Conservation (phyloP, 2,888 invertebrate species). For the Brachyopa scutellaris region DNA sequence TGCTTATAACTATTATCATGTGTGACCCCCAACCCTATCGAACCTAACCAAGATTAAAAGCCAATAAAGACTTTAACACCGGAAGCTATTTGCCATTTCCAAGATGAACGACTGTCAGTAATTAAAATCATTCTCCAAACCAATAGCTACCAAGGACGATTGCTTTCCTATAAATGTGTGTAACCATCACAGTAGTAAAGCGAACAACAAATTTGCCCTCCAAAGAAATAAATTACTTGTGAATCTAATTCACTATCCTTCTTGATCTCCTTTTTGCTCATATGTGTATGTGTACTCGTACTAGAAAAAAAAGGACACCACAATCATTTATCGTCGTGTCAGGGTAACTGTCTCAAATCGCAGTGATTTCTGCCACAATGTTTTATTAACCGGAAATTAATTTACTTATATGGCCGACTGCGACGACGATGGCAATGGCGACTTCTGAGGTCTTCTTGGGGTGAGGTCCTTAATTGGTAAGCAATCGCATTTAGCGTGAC, state of each 20-base stretch:
- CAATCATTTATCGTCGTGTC: slow-evolving; percentile 63
- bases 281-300: not conserved
- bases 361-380: slow-evolving; percentile 60
- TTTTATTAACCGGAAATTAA: slow-evolving; percentile 68
- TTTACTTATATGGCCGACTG: slow-evolving; percentile 46
- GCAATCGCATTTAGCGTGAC: slow-evolving; percentile 47
- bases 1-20: no score
- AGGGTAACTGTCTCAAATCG: slow-evolving; percentile 61
- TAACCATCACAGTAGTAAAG: not conserved
- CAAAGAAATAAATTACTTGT: slow-evolving; percentile 56
- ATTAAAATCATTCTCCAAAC: slow-evolving; percentile 44
- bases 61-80: not conserved
- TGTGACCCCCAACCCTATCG: no score
- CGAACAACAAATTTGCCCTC: slow-evolving; percentile 37
- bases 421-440: not conserved
- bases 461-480: slow-evolving; percentile 45
- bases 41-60: no score
- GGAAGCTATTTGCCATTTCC: slow-evolving; percentile 25
- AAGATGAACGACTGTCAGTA: slow-evolving; percentile 28
- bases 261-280: not conserved
- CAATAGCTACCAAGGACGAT: slow-evolving; percentile 14
- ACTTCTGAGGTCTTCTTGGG: not conserved
- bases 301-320: not conserved
- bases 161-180: slow-evolving; percentile 10
- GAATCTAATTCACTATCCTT: slow-evolving; percentile 33